These are phyloP conservation scores for Cheilosia variabilis DNA, from an alignment of 2,888 invertebrate genomes.

Conservation along the genomic window DNA sequence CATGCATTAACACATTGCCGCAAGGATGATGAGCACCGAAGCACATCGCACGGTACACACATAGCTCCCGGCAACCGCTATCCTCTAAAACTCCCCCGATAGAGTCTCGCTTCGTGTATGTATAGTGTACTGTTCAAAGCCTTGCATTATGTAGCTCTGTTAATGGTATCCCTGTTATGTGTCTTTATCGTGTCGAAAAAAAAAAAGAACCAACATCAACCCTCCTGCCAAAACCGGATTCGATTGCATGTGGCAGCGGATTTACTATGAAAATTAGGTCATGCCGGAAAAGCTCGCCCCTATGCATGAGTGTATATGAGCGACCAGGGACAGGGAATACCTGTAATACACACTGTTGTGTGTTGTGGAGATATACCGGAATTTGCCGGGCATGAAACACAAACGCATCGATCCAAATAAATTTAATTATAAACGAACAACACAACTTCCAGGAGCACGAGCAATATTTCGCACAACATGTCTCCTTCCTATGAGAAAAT, in stretches of 20 bases:
- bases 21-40: slow-evolving; percentile 9
- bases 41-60: slow-evolving; percentile 7
- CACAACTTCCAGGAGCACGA: slow-evolving; percentile 8
- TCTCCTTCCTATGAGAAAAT: neutral
- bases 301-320: neutral
- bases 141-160: slow-evolving; percentile 13
- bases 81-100: slow-evolving; percentile 7
- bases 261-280: slow-evolving; percentile 63
- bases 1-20: slow-evolving; percentile 28
- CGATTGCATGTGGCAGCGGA: slow-evolving; percentile 53
- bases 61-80: slow-evolving; percentile 38
- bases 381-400: slow-evolving; percentile 44
- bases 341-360: slow-evolving; percentile 2
- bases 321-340: slow-evolving; percentile 1
- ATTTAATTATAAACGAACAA: slow-evolving; percentile 57
- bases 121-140: neutral
- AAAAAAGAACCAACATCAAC: neutral
- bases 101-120: neutral
- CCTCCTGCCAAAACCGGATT: slow-evolving; percentile 22
- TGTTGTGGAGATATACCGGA: slow-evolving; percentile 38
- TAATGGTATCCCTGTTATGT: slow-evolving; percentile 21
- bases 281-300: slow-evolving; percentile 62
- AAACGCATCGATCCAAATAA: slow-evolving; percentile 65
- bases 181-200: slow-evolving; percentile 28
- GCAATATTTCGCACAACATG: neutral